phyloP scores from a whole-genome alignment of 2,888 invertebrate species.

The Miltochrista miniata region DNA sequence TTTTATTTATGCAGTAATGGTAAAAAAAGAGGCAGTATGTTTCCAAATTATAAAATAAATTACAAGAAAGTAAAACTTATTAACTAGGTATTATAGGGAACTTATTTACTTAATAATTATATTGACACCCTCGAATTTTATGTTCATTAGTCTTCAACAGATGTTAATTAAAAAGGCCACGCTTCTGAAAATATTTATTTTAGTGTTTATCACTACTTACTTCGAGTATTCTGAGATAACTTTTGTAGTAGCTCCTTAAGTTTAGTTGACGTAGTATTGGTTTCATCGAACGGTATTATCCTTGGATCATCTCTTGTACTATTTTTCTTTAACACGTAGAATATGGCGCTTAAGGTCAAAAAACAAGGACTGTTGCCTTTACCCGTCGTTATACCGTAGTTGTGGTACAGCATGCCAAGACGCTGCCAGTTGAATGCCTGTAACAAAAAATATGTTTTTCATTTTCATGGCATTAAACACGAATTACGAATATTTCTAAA shows the following conservation, averaged over 20 bases:
- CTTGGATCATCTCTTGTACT: conserved; percentile 74
- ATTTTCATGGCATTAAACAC: no score
- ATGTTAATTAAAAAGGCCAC: background rate
- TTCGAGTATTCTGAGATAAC: conserved; percentile 86
- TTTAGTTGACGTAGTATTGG: conserved; percentile 77
- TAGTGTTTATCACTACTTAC: conserved; percentile 80
- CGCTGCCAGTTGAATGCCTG: conserved; percentile 89
- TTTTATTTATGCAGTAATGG: no score
- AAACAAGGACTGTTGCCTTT: conserved; percentile 91
- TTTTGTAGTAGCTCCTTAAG: conserved; percentile 84
- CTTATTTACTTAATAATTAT: no score
- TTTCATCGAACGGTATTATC: conserved; percentile 86
- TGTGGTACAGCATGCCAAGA: conserved; percentile 89
- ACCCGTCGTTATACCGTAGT: conserved; percentile 84
- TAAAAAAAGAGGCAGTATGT: no score
- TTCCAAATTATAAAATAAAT: no score
- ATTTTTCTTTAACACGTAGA: conserved; percentile 70
- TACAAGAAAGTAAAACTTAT: no score
- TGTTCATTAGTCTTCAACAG: no score
- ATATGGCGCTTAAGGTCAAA: conserved; percentile 89
- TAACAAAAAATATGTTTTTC: conserved; percentile 46
- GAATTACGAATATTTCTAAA: no score
- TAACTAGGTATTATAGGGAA: no score
- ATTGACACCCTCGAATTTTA: no score
- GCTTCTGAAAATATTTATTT: conserved; percentile 1